Conservation (phyloP, 92 coral and sea anemone genomes). For the Bergia sp. region DNA sequence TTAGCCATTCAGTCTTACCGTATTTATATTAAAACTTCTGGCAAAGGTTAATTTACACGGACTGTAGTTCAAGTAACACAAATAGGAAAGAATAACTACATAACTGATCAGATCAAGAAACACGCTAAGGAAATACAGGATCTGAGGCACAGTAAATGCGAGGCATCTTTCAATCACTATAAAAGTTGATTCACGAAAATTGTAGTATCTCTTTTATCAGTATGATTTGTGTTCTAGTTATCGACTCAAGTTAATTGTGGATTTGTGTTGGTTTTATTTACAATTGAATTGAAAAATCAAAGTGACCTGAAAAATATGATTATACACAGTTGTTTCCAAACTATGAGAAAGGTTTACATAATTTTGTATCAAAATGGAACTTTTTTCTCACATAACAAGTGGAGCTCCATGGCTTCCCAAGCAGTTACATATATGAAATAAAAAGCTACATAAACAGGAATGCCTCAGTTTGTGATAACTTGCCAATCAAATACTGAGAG, state of each 20-base stretch:
- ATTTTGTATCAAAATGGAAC: too few species aligned
- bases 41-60: conserved; percentile 8
- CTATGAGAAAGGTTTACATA: neutral
- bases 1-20: conserved; percentile 36
- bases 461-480: neutral
- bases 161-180: neutral
- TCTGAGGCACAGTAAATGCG: neutral
- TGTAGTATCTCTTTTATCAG: neutral
- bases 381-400: neutral
- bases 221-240: neutral
- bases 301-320: neutral
- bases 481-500: neutral
- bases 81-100: conserved; percentile 1
- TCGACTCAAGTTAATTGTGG: neutral
- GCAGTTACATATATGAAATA: neutral
- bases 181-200: neutral
- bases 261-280: neutral
- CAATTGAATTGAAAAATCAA: neutral
- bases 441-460: neutral
- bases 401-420: neutral
- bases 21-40: conserved; percentile 28
- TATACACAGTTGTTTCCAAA: neutral
- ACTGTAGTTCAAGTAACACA: conserved; percentile 14
- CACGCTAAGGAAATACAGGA: neutral
- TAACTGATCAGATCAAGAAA: neutral